phyloP scores from a whole-genome alignment of 2,797 vertebrate genomes.

The Uromys caudimaculatus region DNA sequence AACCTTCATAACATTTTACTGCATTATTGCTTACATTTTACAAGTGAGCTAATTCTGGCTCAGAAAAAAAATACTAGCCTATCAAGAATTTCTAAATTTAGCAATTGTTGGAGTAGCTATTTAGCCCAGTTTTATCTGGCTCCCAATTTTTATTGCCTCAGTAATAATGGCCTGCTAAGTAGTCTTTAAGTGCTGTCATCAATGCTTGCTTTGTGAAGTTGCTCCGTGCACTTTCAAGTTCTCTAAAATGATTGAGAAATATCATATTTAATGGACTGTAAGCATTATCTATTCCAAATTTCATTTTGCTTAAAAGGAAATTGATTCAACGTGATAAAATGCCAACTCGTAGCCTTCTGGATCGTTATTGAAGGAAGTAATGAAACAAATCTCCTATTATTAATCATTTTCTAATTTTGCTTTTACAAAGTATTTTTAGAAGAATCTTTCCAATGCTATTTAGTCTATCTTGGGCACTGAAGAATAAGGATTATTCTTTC shows the following conservation, averaged over 20 bases:
- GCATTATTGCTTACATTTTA: background rate
- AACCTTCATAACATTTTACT: background rate
- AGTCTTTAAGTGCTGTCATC: background rate
- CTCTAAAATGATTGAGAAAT: background rate
- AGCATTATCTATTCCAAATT: background rate
- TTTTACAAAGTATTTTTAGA: background rate
- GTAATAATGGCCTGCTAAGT: background rate
- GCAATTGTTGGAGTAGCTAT: background rate
- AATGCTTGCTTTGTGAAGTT: background rate
- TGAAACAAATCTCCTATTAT: background rate
- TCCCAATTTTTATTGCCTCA: background rate
- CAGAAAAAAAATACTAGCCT: background rate
- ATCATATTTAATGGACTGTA: background rate
- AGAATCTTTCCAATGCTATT: background rate
- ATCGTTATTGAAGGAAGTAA: background rate
- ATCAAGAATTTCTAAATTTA: constrained; percentile 10
- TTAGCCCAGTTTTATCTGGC: background rate
- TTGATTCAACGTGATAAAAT: background rate
- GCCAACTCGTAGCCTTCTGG: background rate
- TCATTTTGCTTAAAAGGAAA: constrained; percentile 24
- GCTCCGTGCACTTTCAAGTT: constrained; percentile 2
- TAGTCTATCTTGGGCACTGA: background rate
- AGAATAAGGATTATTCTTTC: background rate
- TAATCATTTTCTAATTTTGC: background rate
- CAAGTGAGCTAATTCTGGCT: background rate